phyloP scores from a whole-genome alignment of 1,140 invertebrate species.

The Helicoverpa zea region DNA sequence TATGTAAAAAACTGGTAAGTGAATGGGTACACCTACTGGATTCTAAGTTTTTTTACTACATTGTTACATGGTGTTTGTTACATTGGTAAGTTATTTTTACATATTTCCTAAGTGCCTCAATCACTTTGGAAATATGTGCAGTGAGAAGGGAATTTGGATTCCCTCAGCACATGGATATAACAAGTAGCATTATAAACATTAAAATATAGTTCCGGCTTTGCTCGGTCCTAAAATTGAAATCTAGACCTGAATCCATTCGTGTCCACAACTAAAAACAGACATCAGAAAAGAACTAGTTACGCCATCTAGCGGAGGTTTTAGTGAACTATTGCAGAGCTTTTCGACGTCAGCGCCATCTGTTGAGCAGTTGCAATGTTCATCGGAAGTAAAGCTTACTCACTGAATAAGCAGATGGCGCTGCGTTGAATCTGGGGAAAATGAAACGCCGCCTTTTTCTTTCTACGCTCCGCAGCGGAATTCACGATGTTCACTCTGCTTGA shows the following conservation, averaged over 20 bases:
- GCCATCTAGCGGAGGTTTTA: neutral
- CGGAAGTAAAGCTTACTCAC: neutral
- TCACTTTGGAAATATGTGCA: too few relatives aligned
- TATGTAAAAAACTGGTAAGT: too few relatives aligned
- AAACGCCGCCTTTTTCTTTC: constrained; percentile 8
- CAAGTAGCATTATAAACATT: too few relatives aligned
- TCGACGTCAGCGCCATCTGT: neutral
- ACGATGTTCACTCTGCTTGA: constrained; percentile 33
- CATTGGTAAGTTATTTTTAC: too few relatives aligned
- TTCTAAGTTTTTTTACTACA: too few relatives aligned
- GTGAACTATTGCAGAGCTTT: neutral
- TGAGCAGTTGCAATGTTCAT: neutral
- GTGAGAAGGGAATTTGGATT: too few relatives aligned
- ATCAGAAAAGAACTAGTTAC: neutral
- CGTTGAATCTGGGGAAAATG: neutral
- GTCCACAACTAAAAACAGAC: neutral
- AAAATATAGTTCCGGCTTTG: too few relatives aligned
- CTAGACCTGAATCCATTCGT: neutral
- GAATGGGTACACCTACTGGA: too few relatives aligned
- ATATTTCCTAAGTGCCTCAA: too few relatives aligned
- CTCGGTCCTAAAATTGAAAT: neutral
- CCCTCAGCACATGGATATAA: too few relatives aligned
- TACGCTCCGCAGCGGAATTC: neutral
- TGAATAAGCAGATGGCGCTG: constrained; percentile 31
- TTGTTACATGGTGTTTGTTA: too few relatives aligned